phyloP scores from a whole-genome alignment of 2,888 invertebrate species.

The Thecocarcelia acutangulata region DNA sequence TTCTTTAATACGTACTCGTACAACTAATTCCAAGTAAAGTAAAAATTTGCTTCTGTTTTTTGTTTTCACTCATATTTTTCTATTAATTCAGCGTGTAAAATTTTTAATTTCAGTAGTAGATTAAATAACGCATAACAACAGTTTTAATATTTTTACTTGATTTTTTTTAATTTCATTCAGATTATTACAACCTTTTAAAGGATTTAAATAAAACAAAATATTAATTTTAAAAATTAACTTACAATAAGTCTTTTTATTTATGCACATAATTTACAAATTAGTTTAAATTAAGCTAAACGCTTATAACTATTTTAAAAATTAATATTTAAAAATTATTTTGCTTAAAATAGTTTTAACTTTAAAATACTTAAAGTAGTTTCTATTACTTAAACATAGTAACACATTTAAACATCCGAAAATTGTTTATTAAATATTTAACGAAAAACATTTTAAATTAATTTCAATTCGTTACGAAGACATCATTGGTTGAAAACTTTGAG shows the following conservation, averaged over 20 bases:
- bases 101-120: too few relatives aligned
- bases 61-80: too few relatives aligned
- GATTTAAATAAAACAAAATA: conserved; percentile 6
- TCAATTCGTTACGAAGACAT: conserved; percentile 1
- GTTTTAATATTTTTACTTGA: too few relatives aligned
- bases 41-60: too few relatives aligned
- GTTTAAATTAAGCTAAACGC: conserved; percentile 2
- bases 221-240: conserved; percentile 54
- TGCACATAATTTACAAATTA: conserved; percentile 59
- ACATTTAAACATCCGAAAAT: neutral
- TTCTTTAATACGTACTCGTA: too few relatives aligned
- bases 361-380: conserved; percentile 2
- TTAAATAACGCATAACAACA: too few relatives aligned
- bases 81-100: too few relatives aligned
- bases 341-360: neutral
- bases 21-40: too few relatives aligned
- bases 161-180: too few relatives aligned
- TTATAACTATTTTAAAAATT: conserved; percentile 13
- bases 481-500: neutral
- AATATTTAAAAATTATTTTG: neutral
- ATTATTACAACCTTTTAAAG: neutral
- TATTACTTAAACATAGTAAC: conserved; percentile 1
- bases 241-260: conserved; percentile 69
- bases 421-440: neutral
- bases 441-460: neutral